Evolutionary conservation across 2,113 vertebrate species (phyloP).

Genomic region (Melierax canorus): DNA sequence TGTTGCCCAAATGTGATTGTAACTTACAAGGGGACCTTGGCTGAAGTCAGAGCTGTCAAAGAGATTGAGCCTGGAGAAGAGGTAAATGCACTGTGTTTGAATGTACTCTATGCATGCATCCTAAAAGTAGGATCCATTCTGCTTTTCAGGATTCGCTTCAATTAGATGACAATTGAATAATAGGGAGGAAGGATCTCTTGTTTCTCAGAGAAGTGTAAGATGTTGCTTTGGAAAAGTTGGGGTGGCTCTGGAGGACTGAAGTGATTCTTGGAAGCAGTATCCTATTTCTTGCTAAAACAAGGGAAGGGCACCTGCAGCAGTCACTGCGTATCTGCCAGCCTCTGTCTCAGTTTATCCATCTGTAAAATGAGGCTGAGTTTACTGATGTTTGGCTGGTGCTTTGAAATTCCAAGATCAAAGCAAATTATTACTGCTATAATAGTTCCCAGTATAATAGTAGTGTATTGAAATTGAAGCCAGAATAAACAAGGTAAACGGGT

Average conservation of each 20-base stretch:
- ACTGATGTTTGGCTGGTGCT: conserved; percentile 42
- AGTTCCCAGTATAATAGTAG: conserved; percentile 31
- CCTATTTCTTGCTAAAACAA: not conserved
- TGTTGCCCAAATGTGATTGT: conserved; percentile 94
- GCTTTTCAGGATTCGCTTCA: not conserved
- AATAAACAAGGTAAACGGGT: conserved; percentile 39
- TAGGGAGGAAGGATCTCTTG: not conserved
- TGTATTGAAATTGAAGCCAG: conserved; percentile 15
- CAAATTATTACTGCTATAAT: conserved; percentile 24
- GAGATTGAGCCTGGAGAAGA: conserved; percentile 89
- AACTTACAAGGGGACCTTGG: conserved; percentile 86
- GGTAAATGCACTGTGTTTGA: conserved; percentile 71
- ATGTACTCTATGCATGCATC: rapidly evolving
- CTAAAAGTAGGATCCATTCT: not conserved
- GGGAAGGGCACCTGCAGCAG: not conserved
- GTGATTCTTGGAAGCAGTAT: not conserved
- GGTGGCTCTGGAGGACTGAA: not conserved
- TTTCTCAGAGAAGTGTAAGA: not conserved
- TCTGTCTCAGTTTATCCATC: not conserved
- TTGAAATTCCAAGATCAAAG: conserved; percentile 57
- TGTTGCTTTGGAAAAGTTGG: not conserved
- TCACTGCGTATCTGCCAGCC: not conserved
- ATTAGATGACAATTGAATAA: not conserved
- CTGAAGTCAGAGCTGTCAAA: conserved; percentile 88
- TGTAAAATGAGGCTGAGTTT: conserved; percentile 35